Conservation (phyloP, 1,140 invertebrate genomes). For the Hyles vespertilio region DNA sequence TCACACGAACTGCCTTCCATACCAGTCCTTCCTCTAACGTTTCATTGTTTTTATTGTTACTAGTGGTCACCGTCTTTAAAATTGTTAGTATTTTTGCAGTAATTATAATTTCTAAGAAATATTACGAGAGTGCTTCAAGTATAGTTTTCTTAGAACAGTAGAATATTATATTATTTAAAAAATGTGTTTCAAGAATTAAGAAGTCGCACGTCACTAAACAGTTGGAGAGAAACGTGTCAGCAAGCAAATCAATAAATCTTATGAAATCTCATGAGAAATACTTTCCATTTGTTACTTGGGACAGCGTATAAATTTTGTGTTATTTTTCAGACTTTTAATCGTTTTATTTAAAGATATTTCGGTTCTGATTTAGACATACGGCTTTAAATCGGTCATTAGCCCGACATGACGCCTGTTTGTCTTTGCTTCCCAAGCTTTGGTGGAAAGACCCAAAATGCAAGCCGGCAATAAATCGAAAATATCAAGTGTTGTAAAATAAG, state of each 20-base stretch:
- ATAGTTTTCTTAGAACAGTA: too few relatives aligned
- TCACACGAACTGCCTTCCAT: too few relatives aligned
- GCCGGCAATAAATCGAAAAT: conserved; percentile 37
- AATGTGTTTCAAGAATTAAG: too few relatives aligned
- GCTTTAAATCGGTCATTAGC: conserved; percentile 32
- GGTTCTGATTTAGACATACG: conserved; percentile 29
- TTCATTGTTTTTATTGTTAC: too few relatives aligned
- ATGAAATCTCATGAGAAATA: conserved; percentile 12
- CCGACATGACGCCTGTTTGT: conserved; percentile 20
- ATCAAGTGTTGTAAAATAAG: conserved; percentile 30
- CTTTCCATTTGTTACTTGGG: conserved; percentile 20
- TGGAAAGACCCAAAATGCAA: conserved; percentile 33
- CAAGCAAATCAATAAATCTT: conserved; percentile 10
- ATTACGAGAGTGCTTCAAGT: too few relatives aligned
- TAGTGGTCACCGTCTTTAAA: too few relatives aligned
- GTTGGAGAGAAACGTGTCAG: background rate
- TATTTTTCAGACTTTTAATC: conserved; percentile 39
- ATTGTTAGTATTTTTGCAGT: too few relatives aligned
- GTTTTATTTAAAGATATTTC: conserved; percentile 36
- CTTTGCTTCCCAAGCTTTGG: conserved; percentile 35
- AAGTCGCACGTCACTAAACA: too few relatives aligned
- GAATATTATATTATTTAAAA: too few relatives aligned
- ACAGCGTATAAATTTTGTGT: conserved; percentile 29
- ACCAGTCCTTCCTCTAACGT: too few relatives aligned
- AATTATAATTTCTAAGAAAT: too few relatives aligned